These are phyloP conservation scores for Brachionus asplanchnoidis DNA, from an alignment of 1,140 invertebrate species.

Conservation along the genomic window DNA sequence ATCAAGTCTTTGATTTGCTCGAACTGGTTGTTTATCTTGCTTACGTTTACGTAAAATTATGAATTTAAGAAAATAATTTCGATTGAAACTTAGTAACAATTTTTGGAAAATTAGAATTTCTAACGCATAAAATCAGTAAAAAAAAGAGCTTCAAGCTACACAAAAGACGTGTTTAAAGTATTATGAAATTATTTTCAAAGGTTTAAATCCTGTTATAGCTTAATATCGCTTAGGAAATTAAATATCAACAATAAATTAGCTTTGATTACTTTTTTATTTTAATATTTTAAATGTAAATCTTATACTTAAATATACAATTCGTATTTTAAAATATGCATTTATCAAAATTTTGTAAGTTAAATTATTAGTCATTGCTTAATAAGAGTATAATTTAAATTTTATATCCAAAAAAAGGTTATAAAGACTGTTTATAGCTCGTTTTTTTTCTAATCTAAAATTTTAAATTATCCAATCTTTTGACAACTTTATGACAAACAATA, in stretches of 20 bases:
- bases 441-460: neutral
- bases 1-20: neutral
- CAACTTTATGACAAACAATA: neutral
- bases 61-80: neutral
- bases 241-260: neutral
- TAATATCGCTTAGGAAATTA: neutral
- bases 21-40: neutral
- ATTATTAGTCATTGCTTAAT: neutral
- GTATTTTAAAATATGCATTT: neutral
- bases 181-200: neutral
- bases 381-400: neutral
- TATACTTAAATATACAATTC: neutral
- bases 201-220: neutral
- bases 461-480: neutral
- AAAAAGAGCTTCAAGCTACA: neutral
- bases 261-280: neutral
- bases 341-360: neutral
- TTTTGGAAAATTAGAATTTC: neutral
- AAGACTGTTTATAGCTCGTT: neutral
- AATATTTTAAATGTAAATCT: neutral
- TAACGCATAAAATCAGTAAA: neutral
- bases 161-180: neutral
- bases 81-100: neutral
- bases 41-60: constrained; percentile 4
- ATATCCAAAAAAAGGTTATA: neutral